Evolutionary conservation across 35 echinoderm and acorn worm species (phyloP).

Genomic region (Strongylocentrotus purpuratus): DNA sequence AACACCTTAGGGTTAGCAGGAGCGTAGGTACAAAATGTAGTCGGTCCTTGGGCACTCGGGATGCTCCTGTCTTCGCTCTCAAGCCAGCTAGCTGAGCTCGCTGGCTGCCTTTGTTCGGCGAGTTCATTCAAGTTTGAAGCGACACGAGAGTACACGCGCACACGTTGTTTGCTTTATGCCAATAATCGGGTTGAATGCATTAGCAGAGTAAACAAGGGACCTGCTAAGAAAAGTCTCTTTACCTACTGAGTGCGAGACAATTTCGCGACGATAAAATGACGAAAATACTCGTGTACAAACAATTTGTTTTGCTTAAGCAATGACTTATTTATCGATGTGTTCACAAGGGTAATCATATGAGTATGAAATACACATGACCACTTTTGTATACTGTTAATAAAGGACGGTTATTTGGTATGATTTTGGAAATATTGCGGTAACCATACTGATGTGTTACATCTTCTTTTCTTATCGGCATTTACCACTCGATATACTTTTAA

Average conservation of each 20-base stretch:
- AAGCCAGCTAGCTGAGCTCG: background rate
- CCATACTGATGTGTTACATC: too few relatives aligned
- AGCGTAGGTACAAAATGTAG: conserved; percentile 21
- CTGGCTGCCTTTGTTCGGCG: conserved; percentile 39
- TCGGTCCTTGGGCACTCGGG: background rate
- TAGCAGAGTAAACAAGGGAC: conserved; percentile 54
- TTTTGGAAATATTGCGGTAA: too few relatives aligned
- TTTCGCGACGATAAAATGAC: background rate
- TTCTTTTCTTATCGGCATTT: too few relatives aligned
- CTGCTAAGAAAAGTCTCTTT: conserved; percentile 30
- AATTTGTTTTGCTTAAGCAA: too few relatives aligned
- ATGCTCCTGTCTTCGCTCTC: background rate
- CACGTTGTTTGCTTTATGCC: conserved; percentile 48
- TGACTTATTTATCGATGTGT: too few relatives aligned
- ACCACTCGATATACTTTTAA: too few relatives aligned
- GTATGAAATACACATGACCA: too few relatives aligned
- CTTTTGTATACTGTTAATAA: too few relatives aligned
- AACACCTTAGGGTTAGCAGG: conserved; percentile 49
- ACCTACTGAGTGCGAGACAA: background rate
- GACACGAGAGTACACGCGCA: conserved; percentile 50
- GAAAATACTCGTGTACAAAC: too few relatives aligned
- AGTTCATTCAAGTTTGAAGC: conserved; percentile 46
- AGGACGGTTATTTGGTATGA: too few relatives aligned
- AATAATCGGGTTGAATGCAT: conserved; percentile 55
- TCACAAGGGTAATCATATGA: too few relatives aligned